These are phyloP conservation scores for Lochmaea crataegi DNA, from an alignment of 2,888 invertebrate species.

Conservation along the genomic window DNA sequence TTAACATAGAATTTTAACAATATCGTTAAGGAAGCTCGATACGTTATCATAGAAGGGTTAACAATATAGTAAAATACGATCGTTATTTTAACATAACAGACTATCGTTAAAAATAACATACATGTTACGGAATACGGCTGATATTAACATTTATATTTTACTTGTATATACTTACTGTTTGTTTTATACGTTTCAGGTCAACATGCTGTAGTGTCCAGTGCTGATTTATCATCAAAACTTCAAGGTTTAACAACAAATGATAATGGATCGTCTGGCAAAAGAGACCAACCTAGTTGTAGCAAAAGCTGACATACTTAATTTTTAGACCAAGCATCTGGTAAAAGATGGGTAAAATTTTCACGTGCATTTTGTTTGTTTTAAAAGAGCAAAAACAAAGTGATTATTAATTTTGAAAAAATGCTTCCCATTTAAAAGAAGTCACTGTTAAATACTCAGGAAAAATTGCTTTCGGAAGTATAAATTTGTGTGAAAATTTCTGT, in stretches of 20 bases:
- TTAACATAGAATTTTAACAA: too few relatives aligned
- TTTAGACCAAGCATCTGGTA: slow-evolving; percentile 13
- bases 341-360: slow-evolving; percentile 22
- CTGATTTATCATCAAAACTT: slow-evolving; percentile 81
- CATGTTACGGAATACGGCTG: too few relatives aligned
- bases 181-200: slow-evolving; percentile 68
- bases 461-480: neutral
- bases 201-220: slow-evolving; percentile 78
- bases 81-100: too few relatives aligned
- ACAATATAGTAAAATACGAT: too few relatives aligned
- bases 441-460: slow-evolving; percentile 18
- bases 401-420: slow-evolving; percentile 16
- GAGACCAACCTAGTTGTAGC: slow-evolving; percentile 54
- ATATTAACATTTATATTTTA: neutral
- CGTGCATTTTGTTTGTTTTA: slow-evolving; percentile 27
- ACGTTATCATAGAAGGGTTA: too few relatives aligned
- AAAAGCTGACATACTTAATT: slow-evolving; percentile 49
- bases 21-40: too few relatives aligned
- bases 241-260: slow-evolving; percentile 77
- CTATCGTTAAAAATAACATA: too few relatives aligned
- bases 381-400: slow-evolving; percentile 5
- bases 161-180: neutral
- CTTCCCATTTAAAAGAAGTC: slow-evolving; percentile 12
- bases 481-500: neutral
- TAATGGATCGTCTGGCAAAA: slow-evolving; percentile 51